These are phyloP conservation scores for Salarias fasciatus DNA, from an alignment of 2,797 vertebrate genomes.

Conservation along the genomic window DNA sequence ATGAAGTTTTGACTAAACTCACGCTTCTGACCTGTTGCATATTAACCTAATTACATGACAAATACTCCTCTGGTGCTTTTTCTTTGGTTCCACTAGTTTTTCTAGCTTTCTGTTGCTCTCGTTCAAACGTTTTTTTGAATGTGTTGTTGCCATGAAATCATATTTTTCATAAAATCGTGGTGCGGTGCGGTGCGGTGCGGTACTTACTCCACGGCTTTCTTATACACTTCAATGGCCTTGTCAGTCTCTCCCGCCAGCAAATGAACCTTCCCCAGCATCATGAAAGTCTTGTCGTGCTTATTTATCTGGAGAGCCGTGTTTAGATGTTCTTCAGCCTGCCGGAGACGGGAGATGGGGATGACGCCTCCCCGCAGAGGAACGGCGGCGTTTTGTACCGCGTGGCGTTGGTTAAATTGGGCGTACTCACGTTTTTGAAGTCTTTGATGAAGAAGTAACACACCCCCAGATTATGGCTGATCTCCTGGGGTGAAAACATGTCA, in stretches of 20 bases:
- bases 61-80: too few species aligned
- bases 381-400: not conserved
- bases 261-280: conserved; percentile 93
- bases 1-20: too few species aligned
- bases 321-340: conserved; percentile 91
- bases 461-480: conserved; percentile 95
- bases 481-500: conserved; percentile 78
- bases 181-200: too few species aligned
- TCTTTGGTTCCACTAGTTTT: too few species aligned
- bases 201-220: conserved; percentile 93
- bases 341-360: conserved; percentile 34
- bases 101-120: too few species aligned
- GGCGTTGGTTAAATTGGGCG: conserved; percentile 1
- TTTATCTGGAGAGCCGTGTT: conserved; percentile 89
- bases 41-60: too few species aligned
- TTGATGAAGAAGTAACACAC: conserved; percentile 95
- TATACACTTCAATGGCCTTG: conserved; percentile 92
- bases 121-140: too few species aligned
- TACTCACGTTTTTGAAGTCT: conserved; percentile 90
- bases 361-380: conserved; percentile 11
- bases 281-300: conserved; percentile 91
- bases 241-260: conserved; percentile 88
- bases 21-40: too few species aligned
- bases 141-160: too few species aligned
- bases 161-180: too few species aligned